Evolutionary conservation across 2,113 vertebrate genomes (phyloP).

Genomic region (Chinchilla lanigera): DNA sequence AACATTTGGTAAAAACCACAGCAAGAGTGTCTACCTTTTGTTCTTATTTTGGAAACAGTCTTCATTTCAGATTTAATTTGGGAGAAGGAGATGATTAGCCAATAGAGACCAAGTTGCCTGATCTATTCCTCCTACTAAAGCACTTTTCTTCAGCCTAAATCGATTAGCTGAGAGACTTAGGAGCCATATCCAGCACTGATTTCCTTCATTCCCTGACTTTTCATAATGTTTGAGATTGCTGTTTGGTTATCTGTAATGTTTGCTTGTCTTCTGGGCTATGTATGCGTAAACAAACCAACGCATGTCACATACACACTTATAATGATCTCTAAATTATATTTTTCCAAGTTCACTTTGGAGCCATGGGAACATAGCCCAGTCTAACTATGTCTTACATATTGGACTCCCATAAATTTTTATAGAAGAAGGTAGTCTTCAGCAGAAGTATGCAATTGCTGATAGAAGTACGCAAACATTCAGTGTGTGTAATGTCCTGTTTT

Average conservation of each 20-base stretch:
- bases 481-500: not conserved
- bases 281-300: not conserved
- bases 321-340: not conserved
- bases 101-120: not conserved
- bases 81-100: not conserved
- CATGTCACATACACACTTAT: no score
- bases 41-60: not conserved
- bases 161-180: not conserved
- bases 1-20: not conserved
- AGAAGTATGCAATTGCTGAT: not conserved
- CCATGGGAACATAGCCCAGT: not conserved
- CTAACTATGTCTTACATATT: not conserved
- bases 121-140: not conserved
- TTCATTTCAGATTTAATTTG: constrained; percentile 9
- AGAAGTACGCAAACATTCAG: not conserved
- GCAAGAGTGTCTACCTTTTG: not conserved
- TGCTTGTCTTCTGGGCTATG: not conserved
- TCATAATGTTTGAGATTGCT: not conserved
- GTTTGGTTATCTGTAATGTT: not conserved
- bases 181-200: not conserved
- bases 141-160: not conserved
- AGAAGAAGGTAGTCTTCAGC: not conserved
- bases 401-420: not conserved
- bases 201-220: not conserved
- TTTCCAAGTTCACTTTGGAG: not conserved